Conservation (phyloP, 2,888 invertebrate genomes). For the Habrosyne pyritoides region DNA sequence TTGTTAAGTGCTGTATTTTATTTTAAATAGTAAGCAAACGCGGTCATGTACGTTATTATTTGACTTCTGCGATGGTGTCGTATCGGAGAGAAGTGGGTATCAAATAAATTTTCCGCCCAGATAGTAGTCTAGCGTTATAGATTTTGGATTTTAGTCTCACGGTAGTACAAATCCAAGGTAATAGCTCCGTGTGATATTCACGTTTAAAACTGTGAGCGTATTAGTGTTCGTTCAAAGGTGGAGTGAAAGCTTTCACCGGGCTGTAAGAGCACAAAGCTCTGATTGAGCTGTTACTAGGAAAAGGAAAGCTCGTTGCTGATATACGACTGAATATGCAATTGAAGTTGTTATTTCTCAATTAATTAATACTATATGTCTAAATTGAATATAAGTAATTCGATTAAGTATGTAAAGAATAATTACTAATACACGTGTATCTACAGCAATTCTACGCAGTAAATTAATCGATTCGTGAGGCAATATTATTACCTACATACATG, state of each 20-base stretch:
- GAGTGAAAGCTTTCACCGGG: constrained; percentile 1
- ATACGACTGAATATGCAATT: neutral
- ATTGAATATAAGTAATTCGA: too few species aligned
- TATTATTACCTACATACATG: too few species aligned
- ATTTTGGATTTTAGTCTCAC: constrained; percentile 70
- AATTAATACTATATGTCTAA: too few species aligned
- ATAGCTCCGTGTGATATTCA: constrained; percentile 22
- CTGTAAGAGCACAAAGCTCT: neutral
- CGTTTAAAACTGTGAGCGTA: constrained; percentile 20
- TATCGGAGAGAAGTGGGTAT: constrained; percentile 45
- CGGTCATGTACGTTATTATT: constrained; percentile 33
- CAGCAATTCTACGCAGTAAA: too few species aligned
- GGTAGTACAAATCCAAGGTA: constrained; percentile 56
- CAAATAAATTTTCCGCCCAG: constrained; percentile 68
- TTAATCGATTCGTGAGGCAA: too few species aligned
- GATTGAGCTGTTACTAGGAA: neutral
- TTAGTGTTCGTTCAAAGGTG: constrained; percentile 1
- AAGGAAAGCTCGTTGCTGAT: neutral
- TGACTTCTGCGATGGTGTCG: constrained; percentile 30
- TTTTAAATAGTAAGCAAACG: neutral
- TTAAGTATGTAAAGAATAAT: neutral
- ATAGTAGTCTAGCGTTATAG: constrained; percentile 74
- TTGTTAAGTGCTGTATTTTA: constrained; percentile 5
- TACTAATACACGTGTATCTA: too few species aligned
- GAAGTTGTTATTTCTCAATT: too few species aligned